Conservation (phyloP, 2,113 vertebrate genomes). For the Nesoenas mayeri region DNA sequence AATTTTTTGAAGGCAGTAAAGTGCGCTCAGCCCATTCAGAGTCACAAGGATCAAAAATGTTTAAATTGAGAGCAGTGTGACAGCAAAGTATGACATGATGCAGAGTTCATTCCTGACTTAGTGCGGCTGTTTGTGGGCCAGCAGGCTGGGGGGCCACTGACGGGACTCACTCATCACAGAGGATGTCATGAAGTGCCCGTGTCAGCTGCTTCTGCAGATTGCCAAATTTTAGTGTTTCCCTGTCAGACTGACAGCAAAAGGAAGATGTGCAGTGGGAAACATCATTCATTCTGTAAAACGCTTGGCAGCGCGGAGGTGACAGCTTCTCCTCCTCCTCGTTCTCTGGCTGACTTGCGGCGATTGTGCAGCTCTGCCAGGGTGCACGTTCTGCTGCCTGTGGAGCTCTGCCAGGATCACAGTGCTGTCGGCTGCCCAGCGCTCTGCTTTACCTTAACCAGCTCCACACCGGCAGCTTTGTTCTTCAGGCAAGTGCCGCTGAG, state of each 20-base stretch:
- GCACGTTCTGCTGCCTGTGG: background rate
- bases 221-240: background rate
- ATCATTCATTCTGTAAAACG: background rate
- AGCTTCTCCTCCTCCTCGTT: background rate
- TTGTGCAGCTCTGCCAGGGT: background rate
- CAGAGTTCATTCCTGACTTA: background rate
- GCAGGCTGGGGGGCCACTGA: background rate
- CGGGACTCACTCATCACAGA: background rate
- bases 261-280: background rate
- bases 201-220: background rate
- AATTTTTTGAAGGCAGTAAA: background rate
- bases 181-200: background rate
- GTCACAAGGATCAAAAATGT: background rate
- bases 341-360: background rate
- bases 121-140: background rate
- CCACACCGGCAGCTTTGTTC: background rate
- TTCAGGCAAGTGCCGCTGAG: background rate
- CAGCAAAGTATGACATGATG: background rate
- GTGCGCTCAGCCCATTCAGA: background rate
- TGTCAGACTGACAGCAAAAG: background rate
- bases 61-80: background rate
- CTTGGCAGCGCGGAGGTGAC: background rate
- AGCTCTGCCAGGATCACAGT: background rate
- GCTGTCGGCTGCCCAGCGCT: background rate
- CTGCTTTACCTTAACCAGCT: background rate